phyloP scores from a whole-genome alignment of 1,140 invertebrate genomes.

The Pseudobourletiella spinata region DNA sequence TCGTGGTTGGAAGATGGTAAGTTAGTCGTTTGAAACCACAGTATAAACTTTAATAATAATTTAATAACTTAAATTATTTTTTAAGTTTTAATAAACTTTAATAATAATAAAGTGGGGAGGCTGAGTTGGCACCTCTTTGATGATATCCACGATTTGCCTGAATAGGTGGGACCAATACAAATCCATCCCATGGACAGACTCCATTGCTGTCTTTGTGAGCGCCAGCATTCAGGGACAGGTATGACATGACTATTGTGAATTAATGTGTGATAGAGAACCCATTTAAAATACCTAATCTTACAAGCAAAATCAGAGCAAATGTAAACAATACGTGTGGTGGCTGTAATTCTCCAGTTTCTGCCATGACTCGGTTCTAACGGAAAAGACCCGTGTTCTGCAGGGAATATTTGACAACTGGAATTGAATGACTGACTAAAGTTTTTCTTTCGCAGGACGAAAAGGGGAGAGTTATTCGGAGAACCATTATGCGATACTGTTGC shows the following conservation, averaged over 20 bases:
- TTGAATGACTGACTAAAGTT: too few relatives aligned
- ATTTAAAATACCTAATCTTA: background rate
- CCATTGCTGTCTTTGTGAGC: conserved; percentile 27
- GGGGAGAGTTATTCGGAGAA: conserved; percentile 76
- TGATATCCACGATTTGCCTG: too few relatives aligned
- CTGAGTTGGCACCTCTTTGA: too few relatives aligned
- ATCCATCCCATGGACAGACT: conserved; percentile 60
- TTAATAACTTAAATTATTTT: background rate
- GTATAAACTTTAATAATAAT: background rate
- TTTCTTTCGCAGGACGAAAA: conserved; percentile 56
- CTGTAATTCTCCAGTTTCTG: too few relatives aligned
- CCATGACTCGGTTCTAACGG: too few relatives aligned
- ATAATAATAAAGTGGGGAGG: too few relatives aligned
- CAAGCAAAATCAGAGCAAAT: background rate
- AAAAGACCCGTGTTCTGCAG: too few relatives aligned
- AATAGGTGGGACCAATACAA: conserved; percentile 74
- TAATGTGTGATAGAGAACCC: background rate
- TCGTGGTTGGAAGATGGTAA: conserved; percentile 79
- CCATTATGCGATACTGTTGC: conserved; percentile 74
- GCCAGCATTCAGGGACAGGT: conserved; percentile 32
- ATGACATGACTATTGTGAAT: background rate
- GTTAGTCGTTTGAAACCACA: background rate
- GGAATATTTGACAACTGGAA: too few relatives aligned
- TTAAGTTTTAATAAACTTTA: background rate
- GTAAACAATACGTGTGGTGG: background rate